Evolutionary conservation across 2,113 vertebrate genomes (phyloP).

Genomic region (Cryptotis parvus): DNA sequence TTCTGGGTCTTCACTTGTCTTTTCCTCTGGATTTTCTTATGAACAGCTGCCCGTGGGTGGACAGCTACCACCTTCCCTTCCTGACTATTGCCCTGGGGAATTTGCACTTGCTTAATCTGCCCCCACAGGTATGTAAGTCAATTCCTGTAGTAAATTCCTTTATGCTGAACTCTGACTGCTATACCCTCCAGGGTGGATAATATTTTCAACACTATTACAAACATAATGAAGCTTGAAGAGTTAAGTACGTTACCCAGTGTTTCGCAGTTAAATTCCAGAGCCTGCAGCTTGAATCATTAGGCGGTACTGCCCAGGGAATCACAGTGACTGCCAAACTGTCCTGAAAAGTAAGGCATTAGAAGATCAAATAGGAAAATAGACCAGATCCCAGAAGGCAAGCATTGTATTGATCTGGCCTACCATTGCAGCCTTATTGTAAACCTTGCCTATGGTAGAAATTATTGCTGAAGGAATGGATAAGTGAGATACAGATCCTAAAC

Average conservation of each 20-base stretch:
- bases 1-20: neutral
- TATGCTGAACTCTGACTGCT: neutral
- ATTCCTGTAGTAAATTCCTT: neutral
- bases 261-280: neutral
- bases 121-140: neutral
- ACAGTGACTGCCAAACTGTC: neutral
- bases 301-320: neutral
- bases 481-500: neutral
- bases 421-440: neutral
- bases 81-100: neutral
- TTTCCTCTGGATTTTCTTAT: neutral
- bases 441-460: neutral
- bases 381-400: neutral
- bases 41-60: fast-evolving
- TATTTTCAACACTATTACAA: neutral
- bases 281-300: neutral
- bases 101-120: neutral
- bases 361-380: neutral
- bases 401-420: neutral
- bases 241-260: neutral
- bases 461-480: neutral
- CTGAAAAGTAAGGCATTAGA: neutral
- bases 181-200: neutral
- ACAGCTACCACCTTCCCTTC: neutral
- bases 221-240: constrained; percentile 2